phyloP scores from a whole-genome alignment of 2,113 vertebrate genomes.

The Pseudorhombus dupliciocellatus region DNA sequence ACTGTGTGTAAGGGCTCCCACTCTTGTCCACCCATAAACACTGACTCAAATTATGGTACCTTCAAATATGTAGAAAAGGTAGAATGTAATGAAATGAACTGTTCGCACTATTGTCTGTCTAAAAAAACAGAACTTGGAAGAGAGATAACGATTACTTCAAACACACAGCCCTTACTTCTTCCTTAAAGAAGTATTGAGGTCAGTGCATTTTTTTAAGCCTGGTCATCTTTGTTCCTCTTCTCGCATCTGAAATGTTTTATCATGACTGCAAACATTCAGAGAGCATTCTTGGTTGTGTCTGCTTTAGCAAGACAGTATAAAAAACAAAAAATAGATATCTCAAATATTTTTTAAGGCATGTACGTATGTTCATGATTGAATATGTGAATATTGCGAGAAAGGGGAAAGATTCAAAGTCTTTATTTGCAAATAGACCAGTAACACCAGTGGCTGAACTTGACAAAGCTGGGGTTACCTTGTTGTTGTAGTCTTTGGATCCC shows the following conservation, averaged over 20 bases:
- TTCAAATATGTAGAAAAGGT: too few species aligned
- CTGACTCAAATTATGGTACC: too few species aligned
- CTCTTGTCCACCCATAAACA: too few species aligned
- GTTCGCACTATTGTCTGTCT: too few species aligned
- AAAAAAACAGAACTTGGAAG: too few species aligned
- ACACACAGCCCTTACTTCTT: not conserved
- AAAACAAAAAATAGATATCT: too few species aligned
- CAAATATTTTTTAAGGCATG: too few species aligned
- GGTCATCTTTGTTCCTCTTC: constrained; percentile 32
- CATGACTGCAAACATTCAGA: too few species aligned
- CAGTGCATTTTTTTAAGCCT: not conserved
- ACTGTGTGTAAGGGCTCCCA: too few species aligned
- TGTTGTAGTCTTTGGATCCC: constrained; percentile 82
- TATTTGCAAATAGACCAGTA: not conserved
- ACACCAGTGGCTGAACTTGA: not conserved
- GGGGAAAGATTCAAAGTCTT: not conserved
- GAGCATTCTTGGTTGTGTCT: not conserved
- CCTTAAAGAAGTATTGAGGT: constrained; percentile 23
- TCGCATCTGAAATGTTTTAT: not conserved
- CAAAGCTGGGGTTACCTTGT: constrained; percentile 75
- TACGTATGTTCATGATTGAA: not conserved
- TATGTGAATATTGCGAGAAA: not conserved
- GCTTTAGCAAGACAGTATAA: not conserved
- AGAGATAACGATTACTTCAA: too few species aligned
- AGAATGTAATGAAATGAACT: too few species aligned